Evolutionary conservation across 2,888 invertebrate species (phyloP).

Genomic region (Morpho achilles): DNA sequence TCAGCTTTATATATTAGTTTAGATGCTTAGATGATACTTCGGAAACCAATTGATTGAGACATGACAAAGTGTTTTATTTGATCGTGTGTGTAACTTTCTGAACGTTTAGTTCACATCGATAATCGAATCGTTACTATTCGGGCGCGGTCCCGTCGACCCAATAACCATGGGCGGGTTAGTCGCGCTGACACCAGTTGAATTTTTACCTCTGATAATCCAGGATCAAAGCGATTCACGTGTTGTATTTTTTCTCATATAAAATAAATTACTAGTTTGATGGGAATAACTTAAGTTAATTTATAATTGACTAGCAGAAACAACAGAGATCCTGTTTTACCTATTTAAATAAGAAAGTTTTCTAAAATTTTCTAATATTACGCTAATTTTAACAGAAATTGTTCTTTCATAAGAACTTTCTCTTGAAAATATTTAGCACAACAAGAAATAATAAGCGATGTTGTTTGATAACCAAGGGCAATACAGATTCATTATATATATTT

Average conservation of each 20-base stretch:
- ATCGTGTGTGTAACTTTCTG: conserved; percentile 16
- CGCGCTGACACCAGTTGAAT: conserved; percentile 55
- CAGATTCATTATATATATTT: too few species aligned
- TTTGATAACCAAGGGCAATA: too few species aligned
- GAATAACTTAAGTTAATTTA: too few species aligned
- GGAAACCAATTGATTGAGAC: not conserved
- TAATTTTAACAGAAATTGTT: too few species aligned
- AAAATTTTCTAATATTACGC: too few species aligned
- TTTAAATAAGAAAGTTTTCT: too few species aligned
- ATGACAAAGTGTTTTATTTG: not conserved
- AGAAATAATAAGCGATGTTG: too few species aligned
- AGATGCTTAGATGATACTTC: not conserved
- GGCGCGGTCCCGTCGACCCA: conserved; percentile 38
- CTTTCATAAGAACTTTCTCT: too few species aligned
- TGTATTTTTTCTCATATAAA: not conserved
- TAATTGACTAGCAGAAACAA: too few species aligned
- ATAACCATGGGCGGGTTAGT: conserved; percentile 50
- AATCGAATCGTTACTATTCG: conserved; percentile 49
- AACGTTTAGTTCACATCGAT: conserved; percentile 20
- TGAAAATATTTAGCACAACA: too few species aligned
- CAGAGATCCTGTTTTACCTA: too few species aligned
- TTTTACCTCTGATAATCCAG: conserved; percentile 43
- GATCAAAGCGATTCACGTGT: conserved; percentile 2
- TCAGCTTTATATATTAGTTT: too few species aligned
- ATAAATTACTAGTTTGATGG: not conserved